A percentile compares a stretch with the other conserved stretches of the same genome.
Evolutionary conservation across 2,888 invertebrate species (phyloP).

Genomic region (Tachina fera): DNA sequence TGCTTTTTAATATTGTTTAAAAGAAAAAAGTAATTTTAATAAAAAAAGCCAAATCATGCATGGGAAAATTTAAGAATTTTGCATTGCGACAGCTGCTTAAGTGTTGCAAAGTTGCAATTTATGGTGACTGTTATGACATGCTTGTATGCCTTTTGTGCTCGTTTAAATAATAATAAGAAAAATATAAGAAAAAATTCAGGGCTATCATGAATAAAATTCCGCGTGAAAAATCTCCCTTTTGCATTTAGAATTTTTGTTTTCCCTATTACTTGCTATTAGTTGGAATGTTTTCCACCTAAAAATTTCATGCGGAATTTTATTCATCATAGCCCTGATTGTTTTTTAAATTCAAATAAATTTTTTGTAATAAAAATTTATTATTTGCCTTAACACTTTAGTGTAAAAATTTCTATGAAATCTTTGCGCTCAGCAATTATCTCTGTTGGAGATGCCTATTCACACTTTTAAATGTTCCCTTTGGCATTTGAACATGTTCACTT

Average conservation of each 20-base stretch:
- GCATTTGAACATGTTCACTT: background rate
- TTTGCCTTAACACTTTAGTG: background rate
- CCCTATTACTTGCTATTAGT: too few species aligned
- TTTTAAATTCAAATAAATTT: background rate
- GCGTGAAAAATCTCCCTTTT: too few species aligned
- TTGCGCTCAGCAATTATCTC: conserved; percentile 22
- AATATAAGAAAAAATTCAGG: background rate
- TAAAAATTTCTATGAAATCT: too few species aligned
- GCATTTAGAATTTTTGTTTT: too few species aligned
- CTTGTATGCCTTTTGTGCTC: background rate
- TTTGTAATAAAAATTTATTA: background rate
- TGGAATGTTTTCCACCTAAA: too few species aligned
- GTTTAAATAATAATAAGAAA: background rate
- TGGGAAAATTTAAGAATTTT: too few species aligned
- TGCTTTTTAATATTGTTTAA: conserved; percentile 34
- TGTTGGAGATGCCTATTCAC: conserved; percentile 38
- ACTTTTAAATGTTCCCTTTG: background rate
- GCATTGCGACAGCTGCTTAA: too few species aligned
- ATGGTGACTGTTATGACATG: background rate
- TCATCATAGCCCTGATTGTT: too few species aligned
- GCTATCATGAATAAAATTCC: too few species aligned
- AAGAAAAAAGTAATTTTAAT: background rate
- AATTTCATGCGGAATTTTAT: too few species aligned
- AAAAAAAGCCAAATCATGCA: too few species aligned
- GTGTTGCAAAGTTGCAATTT: background rate